phyloP scores from a whole-genome alignment of 2,113 vertebrate species.

The Petromus typicus region DNA sequence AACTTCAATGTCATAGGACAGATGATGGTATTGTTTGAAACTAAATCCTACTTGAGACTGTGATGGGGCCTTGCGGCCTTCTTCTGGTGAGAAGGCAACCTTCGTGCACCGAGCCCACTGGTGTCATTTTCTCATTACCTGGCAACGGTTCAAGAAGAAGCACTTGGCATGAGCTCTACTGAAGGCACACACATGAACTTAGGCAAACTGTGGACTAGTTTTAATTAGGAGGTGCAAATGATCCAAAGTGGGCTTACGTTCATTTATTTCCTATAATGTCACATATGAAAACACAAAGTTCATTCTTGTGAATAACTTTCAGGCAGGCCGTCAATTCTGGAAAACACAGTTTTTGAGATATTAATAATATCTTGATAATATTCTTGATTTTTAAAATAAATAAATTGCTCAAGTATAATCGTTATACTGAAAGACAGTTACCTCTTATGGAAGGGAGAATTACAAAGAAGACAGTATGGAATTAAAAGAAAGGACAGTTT shows the following conservation, averaged over 20 bases:
- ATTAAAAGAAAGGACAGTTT: conserved; percentile 39
- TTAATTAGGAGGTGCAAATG: conserved; percentile 57
- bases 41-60: background rate
- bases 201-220: background rate
- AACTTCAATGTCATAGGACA: background rate
- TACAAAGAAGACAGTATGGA: background rate
- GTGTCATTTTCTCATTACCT: conserved; percentile 34
- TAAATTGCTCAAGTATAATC: background rate
- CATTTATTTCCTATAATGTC: conserved; percentile 42
- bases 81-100: conserved; percentile 9
- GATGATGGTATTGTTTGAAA: conserved; percentile 5
- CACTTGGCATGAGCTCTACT: conserved; percentile 34
- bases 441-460: background rate
- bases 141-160: conserved; percentile 46
- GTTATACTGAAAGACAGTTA: background rate
- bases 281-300: conserved; percentile 49
- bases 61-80: conserved; percentile 18
- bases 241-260: conserved; percentile 37
- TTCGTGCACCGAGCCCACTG: background rate
- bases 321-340: background rate
- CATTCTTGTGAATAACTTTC: conserved; percentile 32
- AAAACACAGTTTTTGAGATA: background rate
- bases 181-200: conserved; percentile 20
- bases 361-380: background rate
- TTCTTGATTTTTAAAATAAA: conserved; percentile 52